These are phyloP conservation scores for Tragelaphus scriptus DNA, from an alignment of 2,113 vertebrate genomes.

Conservation along the genomic window DNA sequence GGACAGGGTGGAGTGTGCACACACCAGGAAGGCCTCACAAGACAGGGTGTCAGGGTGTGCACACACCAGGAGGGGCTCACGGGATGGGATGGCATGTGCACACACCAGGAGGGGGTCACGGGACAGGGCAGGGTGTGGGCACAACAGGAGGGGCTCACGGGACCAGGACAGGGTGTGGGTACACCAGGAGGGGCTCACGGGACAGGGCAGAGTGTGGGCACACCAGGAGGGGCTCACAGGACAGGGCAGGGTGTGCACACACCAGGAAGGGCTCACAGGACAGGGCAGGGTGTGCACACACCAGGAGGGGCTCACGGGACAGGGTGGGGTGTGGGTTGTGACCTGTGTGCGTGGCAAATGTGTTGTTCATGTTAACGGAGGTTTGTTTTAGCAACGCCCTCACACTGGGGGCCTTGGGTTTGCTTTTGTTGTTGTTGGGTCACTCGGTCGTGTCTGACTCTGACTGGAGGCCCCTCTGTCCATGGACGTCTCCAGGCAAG, in stretches of 20 bases:
- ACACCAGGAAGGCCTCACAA: fast-evolving
- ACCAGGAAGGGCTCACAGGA: too few relatives aligned
- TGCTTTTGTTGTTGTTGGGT: neutral
- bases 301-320: too few relatives aligned
- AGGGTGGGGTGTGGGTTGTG: fast-evolving
- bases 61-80: fast-evolving
- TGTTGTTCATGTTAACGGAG: too few relatives aligned
- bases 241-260: fast-evolving
- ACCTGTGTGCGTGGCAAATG: fast-evolving
- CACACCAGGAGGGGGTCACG: fast-evolving
- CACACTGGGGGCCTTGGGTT: neutral
- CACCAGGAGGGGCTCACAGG: neutral
- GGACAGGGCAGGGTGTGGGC: neutral
- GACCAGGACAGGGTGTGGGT: neutral
- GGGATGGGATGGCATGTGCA: fast-evolving
- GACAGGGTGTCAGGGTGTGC: neutral
- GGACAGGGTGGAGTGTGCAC: neutral
- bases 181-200: fast-evolving
- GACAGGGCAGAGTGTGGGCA: neutral
- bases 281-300: fast-evolving
- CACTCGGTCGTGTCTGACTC: neutral
- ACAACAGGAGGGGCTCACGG: fast-evolving
- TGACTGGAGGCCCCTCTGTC: neutral
- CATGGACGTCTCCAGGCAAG: neutral
- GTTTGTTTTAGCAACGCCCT: neutral